A percentile compares a stretch with the other conserved stretches of the same genome.
Evolutionary conservation across 2,888 invertebrate species (phyloP).

Genomic region (Ernsta delagoae): DNA sequence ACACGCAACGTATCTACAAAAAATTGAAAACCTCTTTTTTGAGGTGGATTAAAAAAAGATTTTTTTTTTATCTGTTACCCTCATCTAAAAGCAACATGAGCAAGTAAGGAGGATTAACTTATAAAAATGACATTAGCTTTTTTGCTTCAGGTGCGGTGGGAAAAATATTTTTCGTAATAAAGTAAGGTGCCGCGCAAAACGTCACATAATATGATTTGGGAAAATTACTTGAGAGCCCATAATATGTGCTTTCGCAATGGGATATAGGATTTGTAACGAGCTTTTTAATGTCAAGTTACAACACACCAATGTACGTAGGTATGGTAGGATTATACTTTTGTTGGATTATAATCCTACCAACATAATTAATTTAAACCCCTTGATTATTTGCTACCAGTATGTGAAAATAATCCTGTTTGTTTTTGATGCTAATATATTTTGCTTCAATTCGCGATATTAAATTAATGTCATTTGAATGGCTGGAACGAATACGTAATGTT

Average conservation of each 20-base stretch:
- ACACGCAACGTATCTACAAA: too few relatives aligned
- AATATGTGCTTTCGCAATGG: constrained; percentile 39
- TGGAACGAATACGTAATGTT: background rate
- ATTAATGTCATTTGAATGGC: background rate
- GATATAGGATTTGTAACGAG: constrained; percentile 12
- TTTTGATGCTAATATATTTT: too few relatives aligned
- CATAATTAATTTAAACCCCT: too few relatives aligned
- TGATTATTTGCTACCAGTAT: too few relatives aligned
- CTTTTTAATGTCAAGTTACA: constrained; percentile 12
- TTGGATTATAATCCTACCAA: too few relatives aligned
- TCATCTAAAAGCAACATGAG: background rate
- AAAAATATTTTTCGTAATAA: constrained; percentile 32
- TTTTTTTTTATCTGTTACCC: background rate
- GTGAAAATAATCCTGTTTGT: too few relatives aligned
- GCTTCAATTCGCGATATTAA: background rate
- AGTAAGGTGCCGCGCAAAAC: constrained; percentile 46
- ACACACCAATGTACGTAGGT: background rate
- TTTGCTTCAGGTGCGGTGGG: background rate
- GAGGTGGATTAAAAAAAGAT: too few relatives aligned
- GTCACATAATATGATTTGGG: constrained; percentile 81
- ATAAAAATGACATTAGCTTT: background rate
- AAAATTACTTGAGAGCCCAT: constrained; percentile 65
- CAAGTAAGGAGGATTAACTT: background rate
- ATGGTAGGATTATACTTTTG: too few relatives aligned
- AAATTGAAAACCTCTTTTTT: too few relatives aligned